Evolutionary conservation across 2,797 vertebrate genomes (phyloP), one percentile per base, ranked within the genome.

Genomic region (Pseudotriccus pelzelni): DNA sequence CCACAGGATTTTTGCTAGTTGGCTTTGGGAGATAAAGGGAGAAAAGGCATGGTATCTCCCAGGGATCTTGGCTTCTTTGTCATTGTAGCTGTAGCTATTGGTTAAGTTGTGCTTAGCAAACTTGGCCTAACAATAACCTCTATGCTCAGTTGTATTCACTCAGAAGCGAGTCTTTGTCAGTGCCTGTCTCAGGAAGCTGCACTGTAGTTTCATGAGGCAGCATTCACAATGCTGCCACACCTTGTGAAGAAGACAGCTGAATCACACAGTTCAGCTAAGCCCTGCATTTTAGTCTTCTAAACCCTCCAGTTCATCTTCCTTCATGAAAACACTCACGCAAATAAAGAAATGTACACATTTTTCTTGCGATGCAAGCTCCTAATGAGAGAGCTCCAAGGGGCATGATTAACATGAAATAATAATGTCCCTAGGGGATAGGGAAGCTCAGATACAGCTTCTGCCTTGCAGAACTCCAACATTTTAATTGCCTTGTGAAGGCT

Each of bases 351-450:
- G 53, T 69, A 58, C 60, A 64, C 19, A 89, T 94, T 96, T 90
- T 97, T 90, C 82, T 96, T 94, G 52, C 21, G 6, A 23, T 82
- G 67, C 56, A 89, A 75, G 76, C n/a, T 94, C 94, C n/a, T 91
- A 96, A 89, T 84, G 94, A 97, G 91, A 91, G 78, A 97, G 90
- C 77, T 90, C 84, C 77, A 92, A 60, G 79, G 62, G 81, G 46
- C 92, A 27, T 96, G 87, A 97, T 97, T 97, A 97, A 96, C 74
- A 96, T 89, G 94, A 97, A 94, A 95, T 97, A 97, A 97, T 95
- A 88, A 90, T 84, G 74, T 79, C 91, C 83, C 69, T 66, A 70
- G 62, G 92, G 88, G 55, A 94, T 70, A 59, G 79, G 36, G 44
- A 75, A 86, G 76, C 50, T 93, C 60, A 39, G 53, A 79, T 75